Evolutionary conservation across 1,140 invertebrate species (phyloP), one percentile per base, ranked within the genome.

Genomic region (Neotoxoptera formosana): DNA sequence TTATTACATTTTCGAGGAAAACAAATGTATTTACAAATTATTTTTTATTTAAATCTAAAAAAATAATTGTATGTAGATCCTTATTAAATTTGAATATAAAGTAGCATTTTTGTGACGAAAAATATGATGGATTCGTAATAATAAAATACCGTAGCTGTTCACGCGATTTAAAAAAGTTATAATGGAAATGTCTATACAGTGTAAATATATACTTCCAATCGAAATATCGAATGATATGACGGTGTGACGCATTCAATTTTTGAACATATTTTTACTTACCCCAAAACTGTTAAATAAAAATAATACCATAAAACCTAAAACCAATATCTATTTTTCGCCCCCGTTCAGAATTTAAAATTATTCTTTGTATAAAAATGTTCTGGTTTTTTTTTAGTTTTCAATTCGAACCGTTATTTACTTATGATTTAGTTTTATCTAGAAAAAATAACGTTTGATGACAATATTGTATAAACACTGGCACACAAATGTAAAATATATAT

Each of bases 281-380:
- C 30, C 4, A n/a, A 76, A 76, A 76, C n/a, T 76, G 14, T 14
- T 76, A 76, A n/a, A 76, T 76, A 76, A 76, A 76, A 76, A 76
- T n/a, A n/a, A n/a, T 76, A 76, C n/a, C 60, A 76, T 76, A 76
- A n/a, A 76, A 67, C 30, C 60, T 67, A n/a, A 67, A 67, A 76
- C 60, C 60, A 76, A 76, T 76, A 17, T 30, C 30, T 76, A 76
- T 76, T 76, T 76, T 76, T 76, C 4, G 14, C 30, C 30, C 60
- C n/a, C 30, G 4, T 76, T 76, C 60, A n/a, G n/a, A 76, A 76
- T 76, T 76, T 76, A 34, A 76, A 76, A 76, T 17, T 76, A 76
- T n/a, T 34, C 60, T 76, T 76, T 76, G 30, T 76, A 76, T 76
- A 76, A 14, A 76, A 76, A 76, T 76, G 23, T 34, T 76, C 0